These are phyloP conservation scores for Ischnura elegans DNA, from an alignment of 2,888 invertebrate species.

Conservation along the genomic window DNA sequence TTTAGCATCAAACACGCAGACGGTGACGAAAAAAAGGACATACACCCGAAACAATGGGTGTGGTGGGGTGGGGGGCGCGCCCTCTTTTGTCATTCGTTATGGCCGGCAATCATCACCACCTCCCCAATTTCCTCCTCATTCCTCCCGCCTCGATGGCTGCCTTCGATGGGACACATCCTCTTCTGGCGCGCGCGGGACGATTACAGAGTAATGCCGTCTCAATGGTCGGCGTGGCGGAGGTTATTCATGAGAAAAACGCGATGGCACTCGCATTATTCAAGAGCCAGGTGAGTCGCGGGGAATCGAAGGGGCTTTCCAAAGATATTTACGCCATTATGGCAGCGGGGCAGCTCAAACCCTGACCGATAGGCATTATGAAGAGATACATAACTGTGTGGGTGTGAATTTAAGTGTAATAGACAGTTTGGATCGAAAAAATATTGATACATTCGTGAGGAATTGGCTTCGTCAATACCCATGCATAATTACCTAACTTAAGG, in stretches of 20 bases:
- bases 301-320: background rate
- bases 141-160: background rate
- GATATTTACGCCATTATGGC: background rate
- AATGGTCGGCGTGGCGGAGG: background rate
- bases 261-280: constrained; percentile 2
- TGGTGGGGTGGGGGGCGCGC: constrained; percentile 52
- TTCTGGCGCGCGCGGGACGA: background rate
- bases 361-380: background rate
- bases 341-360: background rate
- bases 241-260: background rate
- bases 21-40: constrained; percentile 24
- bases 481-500: no score
- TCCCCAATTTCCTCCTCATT: background rate
- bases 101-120: constrained; percentile 60
- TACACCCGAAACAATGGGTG: constrained; percentile 55
- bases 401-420: no score
- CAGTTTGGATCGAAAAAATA: no score
- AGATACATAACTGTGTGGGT: no score
- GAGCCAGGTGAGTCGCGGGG: background rate
- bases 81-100: constrained; percentile 60
- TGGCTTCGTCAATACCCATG: no score
- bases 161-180: background rate
- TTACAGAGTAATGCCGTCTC: constrained; percentile 14
- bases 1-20: background rate
- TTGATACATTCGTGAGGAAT: no score